Evolutionary conservation across 53 echinoderm and acorn worm genomes (phyloP).

Genomic region (Mesocentrotus franciscanus): DNA sequence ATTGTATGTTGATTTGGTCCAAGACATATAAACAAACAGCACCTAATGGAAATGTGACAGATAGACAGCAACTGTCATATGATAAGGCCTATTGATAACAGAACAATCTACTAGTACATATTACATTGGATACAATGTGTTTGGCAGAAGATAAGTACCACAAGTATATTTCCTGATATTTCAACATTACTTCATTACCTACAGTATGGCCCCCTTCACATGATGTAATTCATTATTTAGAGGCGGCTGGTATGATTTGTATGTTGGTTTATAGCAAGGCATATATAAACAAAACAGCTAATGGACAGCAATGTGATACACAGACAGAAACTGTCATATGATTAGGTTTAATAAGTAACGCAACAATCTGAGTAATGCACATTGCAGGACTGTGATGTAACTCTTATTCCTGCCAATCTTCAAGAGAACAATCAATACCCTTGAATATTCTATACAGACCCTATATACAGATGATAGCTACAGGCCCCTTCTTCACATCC

Average conservation of each 20-base stretch:
- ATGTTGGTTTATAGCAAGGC: neutral
- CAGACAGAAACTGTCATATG: neutral
- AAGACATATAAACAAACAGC: neutral
- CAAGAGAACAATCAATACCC: no score
- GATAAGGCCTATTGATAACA: neutral
- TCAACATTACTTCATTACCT: neutral
- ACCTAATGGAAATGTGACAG: conserved; percentile 9
- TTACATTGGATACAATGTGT: neutral
- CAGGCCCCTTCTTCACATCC: no score
- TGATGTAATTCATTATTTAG: neutral
- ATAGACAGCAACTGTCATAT: neutral
- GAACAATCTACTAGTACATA: neutral
- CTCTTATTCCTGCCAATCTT: no score
- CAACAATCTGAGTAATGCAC: neutral
- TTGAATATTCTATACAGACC: no score
- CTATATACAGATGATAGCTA: no score
- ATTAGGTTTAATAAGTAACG: neutral
- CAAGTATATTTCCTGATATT: neutral
- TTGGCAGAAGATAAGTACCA: neutral
- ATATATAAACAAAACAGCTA: neutral
- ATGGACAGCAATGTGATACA: neutral
- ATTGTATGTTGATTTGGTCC: neutral
- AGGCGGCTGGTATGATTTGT: neutral
- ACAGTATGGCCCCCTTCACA: neutral
- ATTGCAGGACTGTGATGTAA: neutral